Percentiles rank a stretch among this genome's conserved stretches.
These are phyloP conservation scores for Bovichtus diacanthus DNA, from an alignment of 2,797 vertebrate genomes.

Conservation along the genomic window DNA sequence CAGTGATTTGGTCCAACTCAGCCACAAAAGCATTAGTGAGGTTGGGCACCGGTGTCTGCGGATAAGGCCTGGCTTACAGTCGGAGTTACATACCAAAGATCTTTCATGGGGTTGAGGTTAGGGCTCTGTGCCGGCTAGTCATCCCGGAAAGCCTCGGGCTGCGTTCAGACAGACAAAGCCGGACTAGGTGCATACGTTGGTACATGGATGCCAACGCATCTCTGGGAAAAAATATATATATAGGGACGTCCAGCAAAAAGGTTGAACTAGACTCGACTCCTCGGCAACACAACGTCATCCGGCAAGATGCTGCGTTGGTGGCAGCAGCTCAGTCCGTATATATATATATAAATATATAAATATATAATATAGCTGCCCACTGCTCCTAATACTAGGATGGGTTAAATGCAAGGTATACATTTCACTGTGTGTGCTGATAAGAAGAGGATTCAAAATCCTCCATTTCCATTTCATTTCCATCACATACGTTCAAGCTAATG, in stretches of 20 bases:
- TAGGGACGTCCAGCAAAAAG: neutral
- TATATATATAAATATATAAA: too few relatives aligned
- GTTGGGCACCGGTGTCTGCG: neutral
- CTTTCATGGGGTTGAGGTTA: constrained; percentile 4
- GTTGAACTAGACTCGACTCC: neutral
- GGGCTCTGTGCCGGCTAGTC: neutral
- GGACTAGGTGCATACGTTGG: neutral
- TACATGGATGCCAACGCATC: neutral
- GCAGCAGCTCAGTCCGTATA: too few relatives aligned
- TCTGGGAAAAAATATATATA: neutral
- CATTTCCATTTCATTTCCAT: too few relatives aligned
- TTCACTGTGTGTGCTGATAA: too few relatives aligned
- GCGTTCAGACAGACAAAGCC: neutral
- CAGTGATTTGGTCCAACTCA: constrained; percentile 12
- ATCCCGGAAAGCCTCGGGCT: neutral
- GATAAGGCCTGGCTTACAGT: constrained; percentile 14
- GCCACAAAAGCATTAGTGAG: neutral
- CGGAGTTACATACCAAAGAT: neutral
- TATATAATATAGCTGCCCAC: too few relatives aligned
- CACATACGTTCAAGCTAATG: too few relatives aligned
- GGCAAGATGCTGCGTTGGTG: neutral
- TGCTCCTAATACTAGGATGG: too few relatives aligned
- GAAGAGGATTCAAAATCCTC: too few relatives aligned
- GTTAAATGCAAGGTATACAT: too few relatives aligned
- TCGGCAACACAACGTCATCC: neutral